A percentile compares a stretch with the other conserved stretches of the same genome.
phyloP scores from a whole-genome alignment of 2,888 invertebrate genomes.

The Thera obeliscata region DNA sequence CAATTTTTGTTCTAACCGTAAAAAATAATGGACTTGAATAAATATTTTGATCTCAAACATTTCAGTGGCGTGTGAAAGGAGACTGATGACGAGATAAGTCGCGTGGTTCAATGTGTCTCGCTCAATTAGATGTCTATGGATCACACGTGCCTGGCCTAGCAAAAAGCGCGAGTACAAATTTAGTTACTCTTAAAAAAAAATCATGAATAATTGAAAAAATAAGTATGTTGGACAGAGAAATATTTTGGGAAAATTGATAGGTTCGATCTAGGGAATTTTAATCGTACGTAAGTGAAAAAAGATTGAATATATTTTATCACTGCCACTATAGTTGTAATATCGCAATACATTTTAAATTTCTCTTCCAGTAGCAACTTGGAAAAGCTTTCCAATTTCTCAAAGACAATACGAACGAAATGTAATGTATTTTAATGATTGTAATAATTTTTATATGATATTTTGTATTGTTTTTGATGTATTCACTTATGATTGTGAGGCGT shows the following conservation, averaged over 20 bases:
- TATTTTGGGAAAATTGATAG: conserved; percentile 69
- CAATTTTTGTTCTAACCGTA: conserved; percentile 67
- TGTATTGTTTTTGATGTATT: conserved; percentile 42
- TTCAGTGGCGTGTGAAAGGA: conserved; percentile 60
- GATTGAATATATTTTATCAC: conserved; percentile 77
- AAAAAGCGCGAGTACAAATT: conserved; percentile 70
- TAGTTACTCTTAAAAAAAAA: conserved; percentile 38
- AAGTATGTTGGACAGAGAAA: conserved; percentile 52
- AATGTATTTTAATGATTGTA: conserved; percentile 22
- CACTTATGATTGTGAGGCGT: conserved; percentile 63
- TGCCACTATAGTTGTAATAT: conserved; percentile 71
- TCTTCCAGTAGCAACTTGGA: background rate
- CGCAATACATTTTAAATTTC: conserved; percentile 37
- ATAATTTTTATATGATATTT: conserved; percentile 31
- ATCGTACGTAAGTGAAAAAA: conserved; percentile 59
- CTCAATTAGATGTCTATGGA: conserved; percentile 51
- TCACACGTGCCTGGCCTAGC: conserved; percentile 60
- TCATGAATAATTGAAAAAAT: conserved; percentile 24
- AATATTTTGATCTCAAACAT: conserved; percentile 73
- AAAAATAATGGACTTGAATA: conserved; percentile 69
- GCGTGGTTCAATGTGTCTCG: conserved; percentile 45
- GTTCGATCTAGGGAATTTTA: conserved; percentile 39
- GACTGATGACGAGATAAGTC: conserved; percentile 39
- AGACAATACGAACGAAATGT: conserved; percentile 12
- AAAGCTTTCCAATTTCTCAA: conserved; percentile 7